Evolutionary conservation across 1,140 invertebrate genomes (phyloP).

Genomic region (Wiebesia pumilae): DNA sequence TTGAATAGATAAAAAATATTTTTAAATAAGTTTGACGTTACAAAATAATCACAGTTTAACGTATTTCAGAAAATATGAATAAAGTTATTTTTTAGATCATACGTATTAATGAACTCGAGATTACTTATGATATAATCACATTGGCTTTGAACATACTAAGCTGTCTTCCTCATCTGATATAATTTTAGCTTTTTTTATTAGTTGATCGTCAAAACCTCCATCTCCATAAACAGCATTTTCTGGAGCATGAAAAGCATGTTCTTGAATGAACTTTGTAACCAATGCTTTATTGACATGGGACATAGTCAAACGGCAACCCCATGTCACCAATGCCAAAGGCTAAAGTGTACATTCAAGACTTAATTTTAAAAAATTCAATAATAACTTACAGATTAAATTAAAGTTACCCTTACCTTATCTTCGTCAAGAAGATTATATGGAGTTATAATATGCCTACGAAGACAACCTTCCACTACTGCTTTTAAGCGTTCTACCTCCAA

Average conservation of each 20-base stretch:
- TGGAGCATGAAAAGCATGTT: constrained; percentile 80
- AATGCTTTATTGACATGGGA: constrained; percentile 79
- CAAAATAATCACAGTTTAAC: constrained; percentile 49
- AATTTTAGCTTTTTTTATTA: constrained; percentile 76
- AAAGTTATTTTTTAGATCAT: neutral
- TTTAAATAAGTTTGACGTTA: constrained; percentile 50
- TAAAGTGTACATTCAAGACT: constrained; percentile 67
- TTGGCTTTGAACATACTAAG: constrained; percentile 72
- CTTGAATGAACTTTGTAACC: constrained; percentile 80
- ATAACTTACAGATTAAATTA: neutral
- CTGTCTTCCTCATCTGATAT: constrained; percentile 75
- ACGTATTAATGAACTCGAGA: neutral
- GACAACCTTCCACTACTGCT: constrained; percentile 80
- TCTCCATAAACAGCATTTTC: constrained; percentile 77
- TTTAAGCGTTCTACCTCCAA: constrained; percentile 80
- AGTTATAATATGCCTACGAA: constrained; percentile 88
- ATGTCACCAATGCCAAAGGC: constrained; percentile 85
- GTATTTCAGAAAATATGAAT: constrained; percentile 29
- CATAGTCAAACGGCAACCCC: constrained; percentile 86
- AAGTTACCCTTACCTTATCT: constrained; percentile 77
- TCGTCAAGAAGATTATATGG: constrained; percentile 80
- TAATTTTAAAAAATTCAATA: constrained; percentile 27
- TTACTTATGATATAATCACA: constrained; percentile 36
- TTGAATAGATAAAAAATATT: constrained; percentile 34
- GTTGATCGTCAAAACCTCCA: constrained; percentile 78